Base-by-base conservation (phyloP, 2,113 vertebrate genomes). In the Cebus imitator region DNA sequence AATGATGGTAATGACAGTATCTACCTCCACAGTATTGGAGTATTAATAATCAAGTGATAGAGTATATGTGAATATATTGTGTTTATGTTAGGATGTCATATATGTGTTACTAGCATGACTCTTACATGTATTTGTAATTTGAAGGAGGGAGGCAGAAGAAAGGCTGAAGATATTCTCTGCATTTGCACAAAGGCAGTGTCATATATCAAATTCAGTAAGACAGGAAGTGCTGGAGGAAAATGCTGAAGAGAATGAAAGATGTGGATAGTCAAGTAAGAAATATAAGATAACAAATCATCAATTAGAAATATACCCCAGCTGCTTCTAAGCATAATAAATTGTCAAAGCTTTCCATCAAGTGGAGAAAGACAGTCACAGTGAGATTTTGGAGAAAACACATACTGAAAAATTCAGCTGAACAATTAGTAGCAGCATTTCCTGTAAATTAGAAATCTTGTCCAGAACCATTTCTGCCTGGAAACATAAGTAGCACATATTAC, bases 221-320 rank as follows among this genome's bases (percentile, higher is more conserved):
- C 35, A 95, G 79, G 45, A 94, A 70, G 68, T 10, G 4, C 48
- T 57, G 52, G 79, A 91, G 79, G 35, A 94, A 96, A 93, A 92
- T 55, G 82, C 82, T 78, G 58, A 68, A 55, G 76, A 96, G 73
- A 95, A 93, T 83, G 90, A 96, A 90, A 86, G 58, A 94, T 95
- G 58, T 82, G 52, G 48, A 66, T 5, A 85, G 91, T 95, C 57
- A 27, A 84, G 88, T 78, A 84, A 85, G 87, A 86, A 98, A 90
- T 73, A 52, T 2, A 90, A 37, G 64, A 94, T 90, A 91, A 94
- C 66, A 97, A 86, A 80, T 96, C 89, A 96, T 82, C 91, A 93
- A 91, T 83, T 61, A 93, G 52, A 90, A 89, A 85, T 48, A 73
- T 3, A 79, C 61, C 64, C 68, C 73, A 68, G 8, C 58, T 97